These are phyloP conservation scores for Hybognathus amarus DNA, from an alignment of 2,797 vertebrate species.

Conservation along the genomic window DNA sequence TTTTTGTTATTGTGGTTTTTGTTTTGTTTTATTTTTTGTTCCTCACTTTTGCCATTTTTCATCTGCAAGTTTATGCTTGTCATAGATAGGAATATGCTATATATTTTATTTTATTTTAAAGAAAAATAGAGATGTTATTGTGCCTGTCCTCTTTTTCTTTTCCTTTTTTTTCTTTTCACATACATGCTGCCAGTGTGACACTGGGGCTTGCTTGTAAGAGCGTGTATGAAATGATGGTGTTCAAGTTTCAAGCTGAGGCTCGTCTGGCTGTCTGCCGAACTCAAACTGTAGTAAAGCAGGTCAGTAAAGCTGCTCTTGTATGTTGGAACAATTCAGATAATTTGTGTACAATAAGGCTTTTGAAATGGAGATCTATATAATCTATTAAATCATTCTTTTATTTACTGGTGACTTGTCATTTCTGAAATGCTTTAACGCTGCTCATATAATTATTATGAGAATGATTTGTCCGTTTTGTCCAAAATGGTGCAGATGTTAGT, in stretches of 20 bases:
- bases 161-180: constrained; percentile 40
- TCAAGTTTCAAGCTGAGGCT: constrained; percentile 44
- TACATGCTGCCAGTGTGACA: constrained; percentile 49
- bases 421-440: background rate
- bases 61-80: constrained; percentile 52
- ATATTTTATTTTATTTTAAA: constrained; percentile 55
- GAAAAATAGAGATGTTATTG: constrained; percentile 60
- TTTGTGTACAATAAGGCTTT: constrained; percentile 70
- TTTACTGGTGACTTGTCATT: constrained; percentile 65
- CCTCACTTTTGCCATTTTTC: constrained; percentile 49
- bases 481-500: background rate
- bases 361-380: constrained; percentile 71
- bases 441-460: background rate
- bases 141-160: constrained; percentile 68
- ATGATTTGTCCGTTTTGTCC: background rate
- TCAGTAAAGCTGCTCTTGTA: constrained; percentile 59
- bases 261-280: constrained; percentile 34
- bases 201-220: constrained; percentile 52
- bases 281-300: constrained; percentile 45
- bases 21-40: constrained; percentile 13
- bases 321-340: constrained; percentile 60
- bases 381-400: constrained; percentile 81
- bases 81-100: constrained; percentile 55
- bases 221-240: constrained; percentile 48
- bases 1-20: constrained; percentile 4